A percentile compares a stretch with the other conserved stretches of the same genome.
phyloP scores from a whole-genome alignment of 2,888 invertebrate species.

The Argyresthia albistria region DNA sequence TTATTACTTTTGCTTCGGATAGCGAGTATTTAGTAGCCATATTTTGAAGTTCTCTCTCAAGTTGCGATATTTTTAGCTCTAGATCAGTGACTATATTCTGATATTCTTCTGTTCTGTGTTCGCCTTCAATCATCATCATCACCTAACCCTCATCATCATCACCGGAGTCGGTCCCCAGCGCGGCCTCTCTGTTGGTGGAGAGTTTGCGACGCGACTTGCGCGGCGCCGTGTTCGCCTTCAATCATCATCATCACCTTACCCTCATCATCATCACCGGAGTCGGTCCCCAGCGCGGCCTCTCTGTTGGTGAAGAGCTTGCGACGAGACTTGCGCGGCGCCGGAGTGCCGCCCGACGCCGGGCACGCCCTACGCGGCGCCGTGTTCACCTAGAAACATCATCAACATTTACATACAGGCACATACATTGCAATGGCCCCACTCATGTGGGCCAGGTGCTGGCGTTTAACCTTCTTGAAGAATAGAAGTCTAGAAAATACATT shows the following conservation, averaged over 20 bases:
- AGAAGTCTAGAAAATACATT: too few species aligned
- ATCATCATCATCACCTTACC: slow-evolving; percentile 16
- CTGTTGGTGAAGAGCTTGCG: slow-evolving; percentile 49
- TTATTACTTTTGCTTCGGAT: too few species aligned
- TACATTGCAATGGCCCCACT: too few species aligned
- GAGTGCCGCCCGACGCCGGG: slow-evolving; percentile 9
- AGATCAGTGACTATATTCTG: too few species aligned
- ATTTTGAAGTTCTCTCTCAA: too few species aligned
- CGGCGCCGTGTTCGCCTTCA: too few species aligned
- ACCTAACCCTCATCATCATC: slow-evolving; percentile 27
- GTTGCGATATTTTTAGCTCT: too few species aligned
- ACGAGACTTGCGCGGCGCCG: slow-evolving; percentile 21
- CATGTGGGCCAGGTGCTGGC: too few species aligned
- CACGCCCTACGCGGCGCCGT: slow-evolving; percentile 35
- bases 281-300: slow-evolving; percentile 19
- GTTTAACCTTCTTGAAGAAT: too few species aligned
- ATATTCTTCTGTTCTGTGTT: too few species aligned
- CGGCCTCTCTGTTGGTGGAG: slow-evolving; percentile 30
- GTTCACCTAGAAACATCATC: slow-evolving; percentile 26
- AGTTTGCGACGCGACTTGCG: slow-evolving; percentile 28
- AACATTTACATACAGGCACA: too few species aligned
- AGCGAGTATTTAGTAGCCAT: too few species aligned
- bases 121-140: neutral
- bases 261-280: slow-evolving; percentile 22
- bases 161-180: slow-evolving; percentile 11